Percentiles rank a stretch among this genome's conserved stretches.
phyloP scores from a whole-genome alignment of 2,888 invertebrate genomes.

The Rotaria macrura region DNA sequence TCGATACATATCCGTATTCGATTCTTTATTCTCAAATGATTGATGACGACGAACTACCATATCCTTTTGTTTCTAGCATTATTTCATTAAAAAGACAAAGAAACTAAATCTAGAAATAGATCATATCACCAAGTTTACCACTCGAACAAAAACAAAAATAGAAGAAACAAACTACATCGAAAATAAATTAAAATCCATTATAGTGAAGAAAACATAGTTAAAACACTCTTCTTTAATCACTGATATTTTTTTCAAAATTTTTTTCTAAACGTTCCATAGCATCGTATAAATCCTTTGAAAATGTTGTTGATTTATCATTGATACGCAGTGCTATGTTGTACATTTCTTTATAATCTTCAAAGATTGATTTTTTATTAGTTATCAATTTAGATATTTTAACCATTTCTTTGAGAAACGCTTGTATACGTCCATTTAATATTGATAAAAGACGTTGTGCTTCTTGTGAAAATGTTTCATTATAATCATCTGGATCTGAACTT shows the following conservation, averaged over 20 bases:
- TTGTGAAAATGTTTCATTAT: not conserved
- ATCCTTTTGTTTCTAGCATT: not conserved
- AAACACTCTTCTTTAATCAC: not conserved
- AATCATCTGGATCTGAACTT: not conserved
- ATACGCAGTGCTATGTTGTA: not conserved
- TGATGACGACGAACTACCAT: not conserved
- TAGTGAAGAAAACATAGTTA: too few species aligned
- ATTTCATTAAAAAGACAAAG: not conserved
- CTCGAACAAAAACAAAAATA: not conserved
- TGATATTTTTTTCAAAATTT: not conserved
- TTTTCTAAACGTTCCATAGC: not conserved
- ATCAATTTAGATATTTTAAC: not conserved
- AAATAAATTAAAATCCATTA: too few species aligned
- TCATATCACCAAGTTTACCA: not conserved
- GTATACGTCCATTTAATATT: slow-evolving; percentile 1
- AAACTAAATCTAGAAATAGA: not conserved
- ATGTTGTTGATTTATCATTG: not conserved
- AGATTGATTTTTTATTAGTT: not conserved
- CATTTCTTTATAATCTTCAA: slow-evolving; percentile 12
- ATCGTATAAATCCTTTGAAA: not conserved
- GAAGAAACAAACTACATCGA: not conserved
- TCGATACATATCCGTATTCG: not conserved
- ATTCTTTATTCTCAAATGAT: not conserved
- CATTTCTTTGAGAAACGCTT: not conserved
- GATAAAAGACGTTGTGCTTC: slow-evolving; percentile 1